Base-by-base conservation (phyloP, 2,797 vertebrate species). In the Notolepis coatsorum region DNA sequence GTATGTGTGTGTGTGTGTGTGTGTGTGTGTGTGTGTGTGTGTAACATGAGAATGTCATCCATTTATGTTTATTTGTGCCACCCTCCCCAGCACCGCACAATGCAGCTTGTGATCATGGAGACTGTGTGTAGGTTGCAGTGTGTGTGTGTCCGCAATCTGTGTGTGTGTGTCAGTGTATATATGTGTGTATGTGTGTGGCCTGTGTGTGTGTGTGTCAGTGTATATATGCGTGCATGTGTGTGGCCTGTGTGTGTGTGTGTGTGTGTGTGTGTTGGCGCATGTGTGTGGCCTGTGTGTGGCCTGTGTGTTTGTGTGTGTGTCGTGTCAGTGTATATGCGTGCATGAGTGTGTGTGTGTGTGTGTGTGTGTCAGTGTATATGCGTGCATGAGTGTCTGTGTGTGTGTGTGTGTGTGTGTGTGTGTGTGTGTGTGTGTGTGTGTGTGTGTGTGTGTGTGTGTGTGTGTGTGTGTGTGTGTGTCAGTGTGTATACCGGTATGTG, bases 11-110 rank as follows among this genome's bases (percentile, higher is more conserved):
- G 48, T 66, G 61, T 37, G 2, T 9, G 53, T 53, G 17, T 49
- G 57, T 35, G 39, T 65, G 67, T 45, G 64, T 31, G 25, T 20
- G 1, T 57, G 71, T 88, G 79, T 83, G 65, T 78, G 65, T 65
- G 56, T 31, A 33, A 42, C 13, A 38, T 57, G 68, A 84, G 77
- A 87, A 71, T 66, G 81, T 71, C 38, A 59, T 72, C 80, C 75
- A 65, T 79, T 80, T 80, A 67, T 82, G 75, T 84, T 85, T 84
- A 84, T 84, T 82, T 85, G 79, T 71, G 67, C 75, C 71, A 66
- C 73, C 49, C 74, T 47, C 61, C 57, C 68, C 65, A 45, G 13
- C 48, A 21, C 69, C 66, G 70, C 20, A 89, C 81, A 89, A 77
- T 79, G 68, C 77, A 28, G 73, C 28, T 79, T 81, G 77, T 76